phyloP scores from a whole-genome alignment of 2,113 vertebrate species.

The Elaphurus davidianus region DNA sequence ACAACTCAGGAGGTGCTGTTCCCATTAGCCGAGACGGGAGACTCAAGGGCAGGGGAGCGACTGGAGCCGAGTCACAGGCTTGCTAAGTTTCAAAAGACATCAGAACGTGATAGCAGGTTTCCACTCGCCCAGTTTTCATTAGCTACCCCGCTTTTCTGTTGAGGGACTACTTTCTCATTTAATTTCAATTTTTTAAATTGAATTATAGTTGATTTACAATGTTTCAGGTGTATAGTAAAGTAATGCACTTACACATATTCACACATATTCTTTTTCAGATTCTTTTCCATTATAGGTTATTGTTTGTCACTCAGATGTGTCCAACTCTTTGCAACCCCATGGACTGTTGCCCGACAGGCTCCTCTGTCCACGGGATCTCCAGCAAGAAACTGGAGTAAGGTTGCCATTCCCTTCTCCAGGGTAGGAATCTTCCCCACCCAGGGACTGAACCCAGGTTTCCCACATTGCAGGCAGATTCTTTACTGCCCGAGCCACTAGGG shows the following conservation, averaged over 20 bases:
- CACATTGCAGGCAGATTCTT: neutral
- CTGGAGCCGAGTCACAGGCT: neutral
- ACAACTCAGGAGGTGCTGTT: neutral
- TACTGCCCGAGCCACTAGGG: neutral
- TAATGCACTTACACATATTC: neutral
- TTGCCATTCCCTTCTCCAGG: neutral
- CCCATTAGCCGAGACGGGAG: neutral
- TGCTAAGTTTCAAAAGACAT: neutral
- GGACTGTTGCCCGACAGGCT: neutral
- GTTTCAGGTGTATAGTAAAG: neutral
- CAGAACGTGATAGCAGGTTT: neutral
- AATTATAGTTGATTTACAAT: neutral
- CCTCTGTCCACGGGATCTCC: neutral
- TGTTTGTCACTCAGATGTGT: neutral
- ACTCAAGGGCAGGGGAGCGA: neutral
- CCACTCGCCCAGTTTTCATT: neutral
- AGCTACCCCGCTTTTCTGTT: neutral
- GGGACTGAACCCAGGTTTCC: accelerated
- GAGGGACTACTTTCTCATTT: neutral
- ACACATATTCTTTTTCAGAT: neutral
- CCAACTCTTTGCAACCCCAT: too few species aligned
- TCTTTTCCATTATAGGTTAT: neutral
- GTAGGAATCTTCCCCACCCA: neutral
- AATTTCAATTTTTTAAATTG: neutral
- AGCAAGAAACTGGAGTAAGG: neutral